Evolutionary conservation across 2,113 vertebrate species (phyloP), one percentile per base, ranked within the genome.

Genomic region (Aptenodytes forsteri): DNA sequence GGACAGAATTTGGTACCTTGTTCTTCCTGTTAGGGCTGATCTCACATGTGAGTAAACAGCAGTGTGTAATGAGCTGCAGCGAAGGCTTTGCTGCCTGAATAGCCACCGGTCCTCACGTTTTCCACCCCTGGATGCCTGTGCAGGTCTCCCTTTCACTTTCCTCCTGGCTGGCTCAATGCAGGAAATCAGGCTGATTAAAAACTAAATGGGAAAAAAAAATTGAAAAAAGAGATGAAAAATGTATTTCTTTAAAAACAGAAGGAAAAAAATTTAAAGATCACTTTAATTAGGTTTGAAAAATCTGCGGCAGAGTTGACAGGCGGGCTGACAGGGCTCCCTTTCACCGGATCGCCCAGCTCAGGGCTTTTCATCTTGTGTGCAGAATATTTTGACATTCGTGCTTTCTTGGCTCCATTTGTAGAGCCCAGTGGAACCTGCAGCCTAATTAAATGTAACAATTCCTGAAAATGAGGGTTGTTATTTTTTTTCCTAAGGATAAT

Each of bases 401-500:
- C 87, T 96, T 94, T 97, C 89, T 96, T 97, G 95, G 97, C 97
- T 97, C 84, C 2, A 0, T 87, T 79, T 93, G 85, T 75, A 79
- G 95, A 98, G 94, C 96, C 96, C 97, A 96, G 52, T 96, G 97
- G 97, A 97, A 94, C 93, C 88, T 91, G 88, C 84, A 85, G 90
- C 76, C 95, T 98, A 96, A 97, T 97, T 96, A 96, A 96, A 97
- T 93, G 88, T 97, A 96, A 97, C 96, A 97, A 96, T 97, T 97
- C 96, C 96, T 96, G 97, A 98, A 97, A 97, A 97, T 92, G 79
- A 95, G 96, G 69, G 90, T 81, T 95, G 92, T 96, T 96, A 58
- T 91, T 97, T 97, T 96, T 94, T 96, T 91, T 90, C 93, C 89
- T 73, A 83, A 54, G 90, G 79, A 97, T 97, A 97, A 98, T 97